These are phyloP conservation scores for Chaenocephalus aceratus DNA, from an alignment of 2,113 vertebrate genomes.

Conservation along the genomic window DNA sequence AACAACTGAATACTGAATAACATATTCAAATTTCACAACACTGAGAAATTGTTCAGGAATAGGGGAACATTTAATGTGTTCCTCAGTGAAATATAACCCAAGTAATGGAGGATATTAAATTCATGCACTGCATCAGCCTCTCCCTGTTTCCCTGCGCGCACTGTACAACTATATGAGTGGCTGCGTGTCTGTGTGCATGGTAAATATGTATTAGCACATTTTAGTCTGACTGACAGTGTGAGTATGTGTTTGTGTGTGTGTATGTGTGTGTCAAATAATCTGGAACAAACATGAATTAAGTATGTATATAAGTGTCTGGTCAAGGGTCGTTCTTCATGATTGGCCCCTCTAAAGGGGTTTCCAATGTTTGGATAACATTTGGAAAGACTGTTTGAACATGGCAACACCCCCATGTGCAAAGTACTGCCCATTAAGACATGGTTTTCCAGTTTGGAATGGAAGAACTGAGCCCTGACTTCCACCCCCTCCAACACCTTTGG, in stretches of 20 bases:
- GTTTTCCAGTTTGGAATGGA: not conserved
- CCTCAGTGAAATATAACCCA: slow-evolving; percentile 47
- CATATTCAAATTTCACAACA: slow-evolving; percentile 34
- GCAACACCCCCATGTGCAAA: not conserved
- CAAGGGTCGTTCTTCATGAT: not conserved
- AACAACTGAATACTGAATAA: slow-evolving; percentile 13
- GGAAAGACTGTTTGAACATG: not conserved
- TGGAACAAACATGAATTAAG: not conserved
- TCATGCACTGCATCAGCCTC: slow-evolving; percentile 17
- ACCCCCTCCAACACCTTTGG: not conserved
- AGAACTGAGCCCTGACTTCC: slow-evolving; percentile 1
- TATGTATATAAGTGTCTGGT: not conserved
- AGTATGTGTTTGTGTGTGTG: too few relatives aligned
- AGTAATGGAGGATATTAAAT: slow-evolving; percentile 58
- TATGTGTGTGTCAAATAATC: slow-evolving; percentile 2
- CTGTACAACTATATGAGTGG: not conserved
- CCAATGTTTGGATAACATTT: not conserved
- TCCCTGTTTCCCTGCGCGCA: not conserved
- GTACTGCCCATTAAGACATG: not conserved
- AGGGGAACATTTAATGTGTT: slow-evolving; percentile 45
- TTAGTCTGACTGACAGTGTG: slow-evolving; percentile 11
- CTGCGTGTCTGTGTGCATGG: not conserved
- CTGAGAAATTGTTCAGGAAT: slow-evolving; percentile 8
- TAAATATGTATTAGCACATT: slow-evolving; percentile 35
- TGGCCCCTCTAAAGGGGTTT: too few relatives aligned